A percentile compares a stretch with the other conserved stretches of the same genome.
These are phyloP conservation scores for Colistium nudipinnis DNA, from an alignment of 2,113 vertebrate species.

Conservation along the genomic window DNA sequence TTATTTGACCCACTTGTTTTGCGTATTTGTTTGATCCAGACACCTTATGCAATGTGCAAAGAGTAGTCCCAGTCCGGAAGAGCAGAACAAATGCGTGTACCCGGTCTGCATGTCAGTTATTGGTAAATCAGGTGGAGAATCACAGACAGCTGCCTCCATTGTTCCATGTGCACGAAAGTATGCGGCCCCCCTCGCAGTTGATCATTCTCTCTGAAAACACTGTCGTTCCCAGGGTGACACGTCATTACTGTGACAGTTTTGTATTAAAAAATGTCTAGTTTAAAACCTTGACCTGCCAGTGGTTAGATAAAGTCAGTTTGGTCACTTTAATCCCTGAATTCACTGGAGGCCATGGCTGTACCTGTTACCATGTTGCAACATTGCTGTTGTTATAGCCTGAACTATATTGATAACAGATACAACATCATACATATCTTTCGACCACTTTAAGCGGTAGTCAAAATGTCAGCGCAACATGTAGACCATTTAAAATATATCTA, in stretches of 20 bases:
- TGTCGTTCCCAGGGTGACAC: not conserved
- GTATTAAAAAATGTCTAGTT: too few species aligned
- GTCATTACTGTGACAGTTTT: not conserved
- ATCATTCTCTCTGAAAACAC: conserved; percentile 15
- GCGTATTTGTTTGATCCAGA: conserved; percentile 42
- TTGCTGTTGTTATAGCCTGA: too few species aligned
- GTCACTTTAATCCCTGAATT: too few species aligned
- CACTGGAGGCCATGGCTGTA: too few species aligned
- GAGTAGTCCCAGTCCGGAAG: conserved; percentile 48
- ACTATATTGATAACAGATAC: too few species aligned
- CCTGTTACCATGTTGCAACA: too few species aligned
- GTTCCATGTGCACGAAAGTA: conserved; percentile 43
- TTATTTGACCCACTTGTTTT: not conserved
- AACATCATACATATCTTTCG: not conserved
- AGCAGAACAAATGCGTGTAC: conserved; percentile 57
- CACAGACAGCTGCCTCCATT: conserved; percentile 54
- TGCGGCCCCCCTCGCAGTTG: conserved; percentile 14
- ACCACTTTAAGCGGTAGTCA: too few species aligned
- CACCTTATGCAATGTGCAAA: conserved; percentile 57
- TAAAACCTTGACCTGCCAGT: too few species aligned
- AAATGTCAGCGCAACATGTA: not conserved
- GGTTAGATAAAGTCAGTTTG: too few species aligned
- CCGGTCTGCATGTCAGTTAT: conserved; percentile 56
- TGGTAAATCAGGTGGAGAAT: conserved; percentile 64
- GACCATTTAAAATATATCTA: not conserved